These are phyloP conservation scores for Cephonodes hylas DNA, from an alignment of 2,888 invertebrate genomes.

Conservation along the genomic window DNA sequence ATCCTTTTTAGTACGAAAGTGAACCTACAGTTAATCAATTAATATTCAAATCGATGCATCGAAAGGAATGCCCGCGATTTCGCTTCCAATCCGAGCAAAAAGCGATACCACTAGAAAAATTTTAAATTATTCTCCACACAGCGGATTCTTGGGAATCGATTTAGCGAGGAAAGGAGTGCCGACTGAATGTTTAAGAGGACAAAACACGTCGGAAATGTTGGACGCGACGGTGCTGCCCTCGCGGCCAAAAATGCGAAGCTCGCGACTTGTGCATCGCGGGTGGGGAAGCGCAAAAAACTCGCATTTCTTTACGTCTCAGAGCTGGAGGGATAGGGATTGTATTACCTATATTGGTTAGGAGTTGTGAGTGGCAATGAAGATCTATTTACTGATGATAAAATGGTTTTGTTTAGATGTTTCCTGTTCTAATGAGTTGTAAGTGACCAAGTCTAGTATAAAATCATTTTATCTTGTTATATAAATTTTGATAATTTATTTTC, in stretches of 20 bases:
- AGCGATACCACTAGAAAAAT: neutral
- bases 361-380: no score
- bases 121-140: constrained; percentile 7
- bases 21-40: neutral
- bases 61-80: neutral
- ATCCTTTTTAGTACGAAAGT: neutral
- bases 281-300: constrained; percentile 61
- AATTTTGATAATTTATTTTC: no score
- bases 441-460: no score
- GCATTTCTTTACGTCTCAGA: constrained; percentile 16
- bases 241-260: constrained; percentile 57
- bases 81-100: neutral
- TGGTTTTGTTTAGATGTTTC: no score
- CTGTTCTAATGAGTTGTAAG: no score
- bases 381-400: no score
- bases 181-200: constrained; percentile 63
- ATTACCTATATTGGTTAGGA: no score
- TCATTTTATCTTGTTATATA: no score
- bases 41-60: neutral
- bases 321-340: neutral
- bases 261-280: constrained; percentile 62
- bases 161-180: constrained; percentile 49
- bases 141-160: constrained; percentile 60
- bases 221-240: constrained; percentile 36
- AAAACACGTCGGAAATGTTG: constrained; percentile 65